Conservation (phyloP, 2,797 vertebrate genomes). For the Periparus ater region DNA sequence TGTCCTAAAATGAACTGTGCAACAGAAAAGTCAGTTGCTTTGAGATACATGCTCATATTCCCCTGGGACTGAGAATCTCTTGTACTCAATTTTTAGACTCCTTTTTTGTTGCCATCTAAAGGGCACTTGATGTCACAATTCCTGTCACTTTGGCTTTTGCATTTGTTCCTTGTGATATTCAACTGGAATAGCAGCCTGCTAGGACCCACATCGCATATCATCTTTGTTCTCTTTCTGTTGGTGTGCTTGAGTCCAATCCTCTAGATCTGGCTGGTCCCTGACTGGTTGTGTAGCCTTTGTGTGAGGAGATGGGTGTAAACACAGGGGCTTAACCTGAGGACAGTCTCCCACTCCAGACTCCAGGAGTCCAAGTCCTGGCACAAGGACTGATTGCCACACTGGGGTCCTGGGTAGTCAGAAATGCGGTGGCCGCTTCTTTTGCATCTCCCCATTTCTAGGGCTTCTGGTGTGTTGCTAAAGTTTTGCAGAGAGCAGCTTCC, state of each 20-base stretch:
- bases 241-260: background rate
- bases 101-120: background rate
- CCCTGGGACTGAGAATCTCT: background rate
- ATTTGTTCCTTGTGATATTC: background rate
- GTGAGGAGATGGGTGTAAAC: background rate
- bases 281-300: background rate
- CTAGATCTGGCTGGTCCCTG: background rate
- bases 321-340: background rate
- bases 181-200: background rate
- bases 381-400: fast-evolving
- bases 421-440: background rate
- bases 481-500: background rate
- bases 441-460: fast-evolving
- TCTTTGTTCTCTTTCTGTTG: background rate
- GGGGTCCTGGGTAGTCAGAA: fast-evolving
- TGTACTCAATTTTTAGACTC: background rate
- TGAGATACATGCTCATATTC: background rate
- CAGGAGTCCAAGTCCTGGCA: fast-evolving
- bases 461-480: background rate
- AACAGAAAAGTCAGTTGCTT: background rate
- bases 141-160: background rate
- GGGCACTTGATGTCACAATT: background rate
- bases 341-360: background rate
- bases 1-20: conserved; percentile 59
- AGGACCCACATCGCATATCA: background rate